phyloP scores from a whole-genome alignment of 1,140 invertebrate species.

The Magallana angulata region DNA sequence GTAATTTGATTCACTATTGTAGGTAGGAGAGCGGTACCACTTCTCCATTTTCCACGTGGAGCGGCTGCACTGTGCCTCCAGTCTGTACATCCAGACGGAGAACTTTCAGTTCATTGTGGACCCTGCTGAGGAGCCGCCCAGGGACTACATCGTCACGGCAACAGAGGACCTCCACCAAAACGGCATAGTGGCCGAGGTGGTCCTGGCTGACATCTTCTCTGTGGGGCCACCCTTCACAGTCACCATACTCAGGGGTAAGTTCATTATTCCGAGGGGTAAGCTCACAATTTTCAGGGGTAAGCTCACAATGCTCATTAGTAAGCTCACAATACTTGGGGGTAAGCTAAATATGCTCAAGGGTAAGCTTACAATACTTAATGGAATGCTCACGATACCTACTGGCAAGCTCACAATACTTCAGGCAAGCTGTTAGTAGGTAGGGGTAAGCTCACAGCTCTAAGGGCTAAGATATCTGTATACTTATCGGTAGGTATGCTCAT shows the following conservation, averaged over 20 bases:
- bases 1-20: neutral
- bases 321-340: too few relatives aligned
- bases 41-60: conserved; percentile 68
- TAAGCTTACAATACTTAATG: too few relatives aligned
- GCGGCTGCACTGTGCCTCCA: conserved; percentile 57
- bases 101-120: conserved; percentile 57
- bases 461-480: too few relatives aligned
- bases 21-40: conserved; percentile 64
- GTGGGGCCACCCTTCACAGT: conserved; percentile 59
- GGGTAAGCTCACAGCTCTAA: too few relatives aligned
- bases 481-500: too few relatives aligned
- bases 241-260: conserved; percentile 56
- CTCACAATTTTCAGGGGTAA: too few relatives aligned
- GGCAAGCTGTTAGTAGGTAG: too few relatives aligned
- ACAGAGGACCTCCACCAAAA: conserved; percentile 62
- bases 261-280: neutral
- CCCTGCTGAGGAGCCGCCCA: conserved; percentile 51
- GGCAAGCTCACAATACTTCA: too few relatives aligned
- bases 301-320: too few relatives aligned
- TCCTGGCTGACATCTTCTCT: conserved; percentile 61
- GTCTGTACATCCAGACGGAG: conserved; percentile 59
- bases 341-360: too few relatives aligned
- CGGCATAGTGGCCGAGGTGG: conserved; percentile 57
- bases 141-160: conserved; percentile 58
- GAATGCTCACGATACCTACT: too few relatives aligned